phyloP scores from a whole-genome alignment of 2,797 vertebrate genomes.

The Mus minutoides region DNA sequence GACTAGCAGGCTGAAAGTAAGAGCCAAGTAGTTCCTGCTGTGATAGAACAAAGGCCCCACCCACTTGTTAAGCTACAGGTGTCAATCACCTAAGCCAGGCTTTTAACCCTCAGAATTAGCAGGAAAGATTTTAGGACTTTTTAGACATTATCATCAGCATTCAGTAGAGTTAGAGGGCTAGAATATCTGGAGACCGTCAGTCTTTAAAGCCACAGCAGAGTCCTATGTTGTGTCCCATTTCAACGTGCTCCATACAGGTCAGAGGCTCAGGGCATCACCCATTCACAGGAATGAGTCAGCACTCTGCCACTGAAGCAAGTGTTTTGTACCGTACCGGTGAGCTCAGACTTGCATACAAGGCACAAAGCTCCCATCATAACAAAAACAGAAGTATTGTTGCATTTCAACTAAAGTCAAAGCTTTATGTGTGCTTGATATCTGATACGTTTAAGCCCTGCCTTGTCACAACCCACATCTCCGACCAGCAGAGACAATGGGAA shows the following conservation, averaged over 20 bases:
- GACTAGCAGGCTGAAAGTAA: no score
- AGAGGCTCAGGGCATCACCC: neutral
- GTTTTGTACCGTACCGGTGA: neutral
- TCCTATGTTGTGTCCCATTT: neutral
- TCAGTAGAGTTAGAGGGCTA: neutral
- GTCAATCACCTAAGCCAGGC: neutral
- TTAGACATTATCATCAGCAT: neutral
- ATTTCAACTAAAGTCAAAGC: neutral
- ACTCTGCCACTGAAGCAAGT: neutral
- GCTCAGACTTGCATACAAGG: neutral
- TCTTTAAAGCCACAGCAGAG: neutral
- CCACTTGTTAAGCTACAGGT: neutral
- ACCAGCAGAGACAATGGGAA: no score
- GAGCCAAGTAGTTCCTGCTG: neutral
- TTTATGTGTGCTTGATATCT: neutral
- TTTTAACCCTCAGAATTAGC: neutral
- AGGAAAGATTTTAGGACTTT: neutral
- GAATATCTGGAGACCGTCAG: neutral
- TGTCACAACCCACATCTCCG: no score
- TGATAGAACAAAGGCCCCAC: neutral
- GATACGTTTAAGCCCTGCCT: slow-evolving; percentile 35
- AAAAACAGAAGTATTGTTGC: neutral
- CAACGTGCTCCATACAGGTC: neutral
- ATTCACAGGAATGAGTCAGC: neutral
- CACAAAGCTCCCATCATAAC: neutral